phyloP scores from a whole-genome alignment of 2,113 vertebrate species.

The Arizona elegans region DNA sequence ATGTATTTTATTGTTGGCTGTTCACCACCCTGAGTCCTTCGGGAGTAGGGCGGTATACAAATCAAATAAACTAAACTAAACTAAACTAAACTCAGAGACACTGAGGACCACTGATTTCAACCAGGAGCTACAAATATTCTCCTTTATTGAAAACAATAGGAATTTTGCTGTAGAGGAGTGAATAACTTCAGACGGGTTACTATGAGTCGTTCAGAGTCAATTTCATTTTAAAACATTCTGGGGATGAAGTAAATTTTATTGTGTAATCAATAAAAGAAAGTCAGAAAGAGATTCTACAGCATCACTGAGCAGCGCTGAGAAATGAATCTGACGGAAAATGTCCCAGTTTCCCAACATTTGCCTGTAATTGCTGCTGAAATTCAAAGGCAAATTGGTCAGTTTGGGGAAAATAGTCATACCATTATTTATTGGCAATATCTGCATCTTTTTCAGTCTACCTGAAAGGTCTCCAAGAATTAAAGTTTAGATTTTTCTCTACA shows the following conservation, averaged over 20 bases:
- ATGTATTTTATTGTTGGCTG: too few relatives aligned
- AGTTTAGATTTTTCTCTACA: not conserved
- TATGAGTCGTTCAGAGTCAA: not conserved
- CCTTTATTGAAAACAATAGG: not conserved
- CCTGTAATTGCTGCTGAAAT: not conserved
- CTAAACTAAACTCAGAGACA: too few relatives aligned
- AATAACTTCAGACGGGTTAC: not conserved
- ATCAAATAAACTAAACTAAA: too few relatives aligned
- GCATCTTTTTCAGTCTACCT: not conserved
- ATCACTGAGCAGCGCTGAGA: not conserved
- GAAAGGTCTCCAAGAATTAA: not conserved
- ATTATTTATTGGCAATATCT: not conserved
- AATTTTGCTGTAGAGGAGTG: not conserved
- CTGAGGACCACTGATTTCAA: not conserved
- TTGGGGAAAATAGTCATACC: not conserved
- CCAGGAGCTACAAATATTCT: not conserved
- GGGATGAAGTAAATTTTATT: not conserved
- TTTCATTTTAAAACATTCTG: not conserved
- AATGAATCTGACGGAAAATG: not conserved
- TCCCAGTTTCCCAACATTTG: not conserved
- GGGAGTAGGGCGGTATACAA: too few relatives aligned
- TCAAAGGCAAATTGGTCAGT: not conserved
- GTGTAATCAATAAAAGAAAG: not conserved
- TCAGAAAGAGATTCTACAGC: not conserved
- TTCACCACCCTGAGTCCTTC: too few relatives aligned